phyloP scores from a whole-genome alignment of 2,888 invertebrate genomes.

The Saturnia japonica region DNA sequence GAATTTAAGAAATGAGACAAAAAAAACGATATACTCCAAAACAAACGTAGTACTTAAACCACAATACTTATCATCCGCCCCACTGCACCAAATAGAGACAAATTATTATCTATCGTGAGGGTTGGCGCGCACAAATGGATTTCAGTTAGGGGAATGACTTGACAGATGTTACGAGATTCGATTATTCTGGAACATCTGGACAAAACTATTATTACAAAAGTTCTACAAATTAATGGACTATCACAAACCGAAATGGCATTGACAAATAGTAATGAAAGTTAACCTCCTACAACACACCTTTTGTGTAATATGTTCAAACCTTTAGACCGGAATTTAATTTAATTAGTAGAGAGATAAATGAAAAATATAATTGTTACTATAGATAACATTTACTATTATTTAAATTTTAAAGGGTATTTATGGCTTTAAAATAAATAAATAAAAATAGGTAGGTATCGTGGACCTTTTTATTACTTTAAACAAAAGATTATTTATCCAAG shows the following conservation, averaged over 20 bases:
- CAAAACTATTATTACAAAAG: slow-evolving; percentile 13
- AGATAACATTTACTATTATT: too few species aligned
- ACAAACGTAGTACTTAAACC: slow-evolving; percentile 25
- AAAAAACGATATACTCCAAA: slow-evolving; percentile 1
- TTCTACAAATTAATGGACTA: slow-evolving; percentile 11
- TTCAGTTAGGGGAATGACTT: slow-evolving; percentile 46
- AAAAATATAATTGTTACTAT: too few species aligned
- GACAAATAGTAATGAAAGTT: slow-evolving; percentile 22
- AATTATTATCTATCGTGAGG: slow-evolving; percentile 46
- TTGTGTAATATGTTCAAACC: not conserved
- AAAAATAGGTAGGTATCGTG: too few species aligned
- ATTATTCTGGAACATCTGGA: slow-evolving; percentile 28
- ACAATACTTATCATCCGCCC: slow-evolving; percentile 37
- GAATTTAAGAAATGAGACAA: not conserved
- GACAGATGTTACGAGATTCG: slow-evolving; percentile 57
- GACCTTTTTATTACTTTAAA: not conserved
- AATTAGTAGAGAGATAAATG: not conserved
- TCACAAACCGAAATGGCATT: slow-evolving; percentile 21
- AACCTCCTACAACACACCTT: not conserved
- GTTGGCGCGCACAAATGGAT: slow-evolving; percentile 38
- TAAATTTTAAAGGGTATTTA: too few species aligned
- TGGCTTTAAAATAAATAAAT: too few species aligned
- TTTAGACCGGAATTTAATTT: not conserved
- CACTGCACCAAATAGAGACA: slow-evolving; percentile 47
- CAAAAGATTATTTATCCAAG: not conserved